A percentile compares a stretch with the other conserved stretches of the same genome.
phyloP scores from a whole-genome alignment of 2,888 invertebrate genomes.

The Cantharis lateralis region DNA sequence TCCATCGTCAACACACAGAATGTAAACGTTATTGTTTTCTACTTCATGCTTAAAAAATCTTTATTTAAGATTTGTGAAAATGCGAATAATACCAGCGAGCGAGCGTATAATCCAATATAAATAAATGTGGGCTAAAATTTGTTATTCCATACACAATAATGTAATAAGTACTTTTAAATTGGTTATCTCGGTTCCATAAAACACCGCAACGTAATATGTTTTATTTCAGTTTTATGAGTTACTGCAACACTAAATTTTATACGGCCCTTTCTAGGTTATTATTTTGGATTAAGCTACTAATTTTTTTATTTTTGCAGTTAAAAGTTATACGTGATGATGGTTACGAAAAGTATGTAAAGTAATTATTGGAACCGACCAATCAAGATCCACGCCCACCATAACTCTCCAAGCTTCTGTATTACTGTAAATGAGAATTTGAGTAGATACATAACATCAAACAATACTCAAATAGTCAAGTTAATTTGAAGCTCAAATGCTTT shows the following conservation, averaged over 20 bases:
- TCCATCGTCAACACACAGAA: too few relatives aligned
- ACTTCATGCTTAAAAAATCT: background rate
- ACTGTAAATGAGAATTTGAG: too few relatives aligned
- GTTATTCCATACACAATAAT: background rate
- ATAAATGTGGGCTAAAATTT: background rate
- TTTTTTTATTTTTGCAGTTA: background rate
- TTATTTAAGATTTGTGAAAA: background rate
- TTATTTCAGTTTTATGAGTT: background rate
- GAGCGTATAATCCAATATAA: background rate
- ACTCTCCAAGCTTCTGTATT: too few relatives aligned
- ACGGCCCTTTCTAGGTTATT: background rate
- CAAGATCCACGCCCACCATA: background rate
- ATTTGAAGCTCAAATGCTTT: too few relatives aligned
- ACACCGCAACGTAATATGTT: background rate
- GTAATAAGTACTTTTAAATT: background rate
- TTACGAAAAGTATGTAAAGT: background rate
- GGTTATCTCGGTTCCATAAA: background rate
- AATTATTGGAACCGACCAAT: background rate
- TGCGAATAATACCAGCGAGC: background rate
- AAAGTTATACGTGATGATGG: background rate
- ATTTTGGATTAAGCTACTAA: background rate
- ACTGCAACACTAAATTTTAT: background rate
- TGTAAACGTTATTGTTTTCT: too few relatives aligned
- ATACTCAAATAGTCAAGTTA: too few relatives aligned
- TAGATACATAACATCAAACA: too few relatives aligned